Conservation (phyloP, 2,888 invertebrate species). For the Sarcophaga caerulescens region DNA sequence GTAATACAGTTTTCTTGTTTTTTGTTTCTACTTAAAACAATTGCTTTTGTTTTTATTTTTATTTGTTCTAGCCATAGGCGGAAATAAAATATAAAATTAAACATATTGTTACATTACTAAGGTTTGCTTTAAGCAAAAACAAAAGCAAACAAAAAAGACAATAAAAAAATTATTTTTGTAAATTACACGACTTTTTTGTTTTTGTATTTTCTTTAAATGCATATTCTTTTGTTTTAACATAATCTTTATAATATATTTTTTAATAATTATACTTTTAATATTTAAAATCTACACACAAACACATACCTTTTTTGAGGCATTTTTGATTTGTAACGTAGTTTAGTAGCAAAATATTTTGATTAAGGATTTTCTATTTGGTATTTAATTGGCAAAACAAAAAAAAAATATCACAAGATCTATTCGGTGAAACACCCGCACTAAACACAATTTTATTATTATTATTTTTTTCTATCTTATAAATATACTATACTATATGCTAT, state of each 20-base stretch:
- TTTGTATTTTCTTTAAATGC: too few relatives aligned
- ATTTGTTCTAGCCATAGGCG: not conserved
- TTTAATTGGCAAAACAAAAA: not conserved
- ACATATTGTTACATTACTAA: not conserved
- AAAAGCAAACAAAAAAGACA: not conserved
- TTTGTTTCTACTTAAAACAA: not conserved
- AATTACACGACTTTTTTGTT: too few relatives aligned
- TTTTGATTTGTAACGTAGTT: slow-evolving; percentile 42
- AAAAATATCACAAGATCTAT: slow-evolving; percentile 46
- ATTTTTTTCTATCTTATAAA: not conserved
- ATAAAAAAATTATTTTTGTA: too few relatives aligned
- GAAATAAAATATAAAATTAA: not conserved
- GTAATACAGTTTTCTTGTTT: not conserved
- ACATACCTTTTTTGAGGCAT: slow-evolving; percentile 53
- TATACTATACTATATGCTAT: slow-evolving; percentile 5
- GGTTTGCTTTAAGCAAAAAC: not conserved
- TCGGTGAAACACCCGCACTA: slow-evolving; percentile 47
- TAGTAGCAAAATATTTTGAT: slow-evolving; percentile 28
- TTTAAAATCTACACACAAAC: not conserved
- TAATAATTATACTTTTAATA: not conserved
- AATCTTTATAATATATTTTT: not conserved
- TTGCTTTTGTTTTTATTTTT: not conserved
- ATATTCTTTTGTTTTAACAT: too few relatives aligned
- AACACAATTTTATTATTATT: slow-evolving; percentile 4
- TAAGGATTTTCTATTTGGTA: not conserved